Evolutionary conservation across 2,797 vertebrate genomes (phyloP), one percentile per base, ranked within the genome.

Genomic region (Decapterus maruadsi): DNA sequence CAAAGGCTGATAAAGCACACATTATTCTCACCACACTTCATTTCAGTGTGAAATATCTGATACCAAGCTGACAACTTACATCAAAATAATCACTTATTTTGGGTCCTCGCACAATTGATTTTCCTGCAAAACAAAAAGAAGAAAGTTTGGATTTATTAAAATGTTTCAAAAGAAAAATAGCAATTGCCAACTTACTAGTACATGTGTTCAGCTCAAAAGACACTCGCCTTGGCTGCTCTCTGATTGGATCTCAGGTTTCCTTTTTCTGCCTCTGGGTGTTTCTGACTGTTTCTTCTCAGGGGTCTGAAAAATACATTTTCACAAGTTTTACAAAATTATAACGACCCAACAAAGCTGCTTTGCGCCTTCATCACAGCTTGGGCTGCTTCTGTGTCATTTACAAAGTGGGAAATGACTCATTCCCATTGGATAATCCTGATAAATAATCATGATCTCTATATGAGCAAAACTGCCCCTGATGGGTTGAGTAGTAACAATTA

Each of bases 51-150:
- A 51, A 78, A 36, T 14, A 57, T 46, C 26, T 19, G 43, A 78
- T 19, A 63, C 2, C 2, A 83, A 64, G 69, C 11, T 36, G 43
- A 34, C 84, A 75, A 95, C 96, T 97, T 95, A 99, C 98, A 93
- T 99, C 98, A 96, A 99, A 99, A 95, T 98, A 99, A 94, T 99
- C 98, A 89, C 98, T 99, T 94, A 99, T 99, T 96, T 99, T 99
- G 93, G 96, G 97, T 94, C 97, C 96, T 93, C 98, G 96, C 83
- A 94, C 96, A 80, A 95, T 95, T 58, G 95, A 96, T 94, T 99
- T 99, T 85, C 98, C 98, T 99, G 90, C 57, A 10, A 75, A 36
- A 1, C 34, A 36, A 57, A 40, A n/a, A 6, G 62, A 80, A 78
- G 64, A 65, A 72, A 77, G 81, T 36, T 60, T 26, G 53, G n/a